Evolutionary conservation across 2,888 invertebrate species (phyloP).

Genomic region (Smittia aterrima): DNA sequence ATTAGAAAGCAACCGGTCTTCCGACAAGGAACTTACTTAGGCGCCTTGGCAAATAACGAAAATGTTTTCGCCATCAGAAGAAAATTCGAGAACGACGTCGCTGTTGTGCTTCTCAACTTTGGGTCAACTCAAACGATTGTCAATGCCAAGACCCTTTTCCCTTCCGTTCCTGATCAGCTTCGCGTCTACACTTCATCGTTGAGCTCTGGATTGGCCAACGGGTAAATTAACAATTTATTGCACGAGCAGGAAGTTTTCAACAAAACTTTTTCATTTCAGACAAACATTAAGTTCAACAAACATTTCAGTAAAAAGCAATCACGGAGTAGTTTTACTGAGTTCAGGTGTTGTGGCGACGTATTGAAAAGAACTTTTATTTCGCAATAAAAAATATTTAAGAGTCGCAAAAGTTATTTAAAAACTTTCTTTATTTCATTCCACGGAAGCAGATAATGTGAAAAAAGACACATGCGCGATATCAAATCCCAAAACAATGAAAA

Average conservation of each 20-base stretch:
- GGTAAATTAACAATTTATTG: conserved; percentile 59
- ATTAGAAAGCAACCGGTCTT: conserved; percentile 58
- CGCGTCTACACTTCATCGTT: conserved; percentile 31
- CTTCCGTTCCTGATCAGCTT: neutral
- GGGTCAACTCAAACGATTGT: conserved; percentile 14
- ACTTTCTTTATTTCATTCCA: neutral
- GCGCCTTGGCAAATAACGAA: conserved; percentile 44
- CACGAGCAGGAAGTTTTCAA: conserved; percentile 57
- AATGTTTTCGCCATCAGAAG: conserved; percentile 21
- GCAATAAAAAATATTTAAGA: neutral
- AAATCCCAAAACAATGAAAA: neutral
- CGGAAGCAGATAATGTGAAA: neutral
- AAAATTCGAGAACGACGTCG: neutral
- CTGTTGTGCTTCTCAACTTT: conserved; percentile 26
- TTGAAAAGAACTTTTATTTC: neutral
- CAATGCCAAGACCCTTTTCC: neutral
- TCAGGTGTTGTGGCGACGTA: neutral
- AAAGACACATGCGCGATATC: neutral
- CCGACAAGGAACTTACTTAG: conserved; percentile 57
- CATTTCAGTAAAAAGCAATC: neutral
- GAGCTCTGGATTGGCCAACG: conserved; percentile 20
- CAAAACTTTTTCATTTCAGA: conserved; percentile 48
- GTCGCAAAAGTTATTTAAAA: neutral
- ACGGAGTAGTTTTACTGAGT: neutral
- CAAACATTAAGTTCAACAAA: neutral